Evolutionary conservation across 1,140 invertebrate species (phyloP), one percentile per base, ranked within the genome.

Genomic region (Leptestheria dahalacensis): DNA sequence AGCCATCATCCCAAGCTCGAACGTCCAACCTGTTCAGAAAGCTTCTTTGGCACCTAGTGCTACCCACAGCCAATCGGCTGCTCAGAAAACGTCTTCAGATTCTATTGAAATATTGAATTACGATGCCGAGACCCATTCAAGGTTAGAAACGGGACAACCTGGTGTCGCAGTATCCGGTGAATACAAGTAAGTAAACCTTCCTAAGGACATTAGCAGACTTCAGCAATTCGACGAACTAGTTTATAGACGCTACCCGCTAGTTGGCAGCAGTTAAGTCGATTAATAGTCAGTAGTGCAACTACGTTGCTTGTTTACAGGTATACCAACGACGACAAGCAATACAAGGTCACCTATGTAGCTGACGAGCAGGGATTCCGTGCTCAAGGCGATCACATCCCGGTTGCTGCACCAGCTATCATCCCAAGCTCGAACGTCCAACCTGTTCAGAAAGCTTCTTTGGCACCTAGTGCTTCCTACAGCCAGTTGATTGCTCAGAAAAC

Each of bases 311-410:
- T 21, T 12, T 28, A 20, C 24, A 33, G 28, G 18, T 18, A 20
- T 57, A 50, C 48, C 28, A 21, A 48, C 49, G 59, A 60, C 28
- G 59, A 49, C 20, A 33, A 56, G 11, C 33, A 23, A 18, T 60
- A 60, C 28, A 54, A 57, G 24, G 41, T 52, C 21, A 53, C 23
- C 12, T 60, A 60, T 23, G 21, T 21, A 15, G 59, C 59, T 60
- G 59, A 60, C 23, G 59, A 60, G n/a, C 33, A 60, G 15, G 59
- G 59, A 52, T 60, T 56, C 26, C 20, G 46, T 2, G 59, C 59
- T 24, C 23, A 15, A n/a, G 59, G 59, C n/a, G 15, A 15, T 41
- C 33, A 41, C 6, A 15, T 15, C 33, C 33, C 33, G 33, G 33
- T 41, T 41, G 33, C 15, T 41, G 6, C 33, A 9, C 6, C 33